Evolutionary conservation across 2,797 vertebrate species (phyloP).

Genomic region (Darevskia nairensis): DNA sequence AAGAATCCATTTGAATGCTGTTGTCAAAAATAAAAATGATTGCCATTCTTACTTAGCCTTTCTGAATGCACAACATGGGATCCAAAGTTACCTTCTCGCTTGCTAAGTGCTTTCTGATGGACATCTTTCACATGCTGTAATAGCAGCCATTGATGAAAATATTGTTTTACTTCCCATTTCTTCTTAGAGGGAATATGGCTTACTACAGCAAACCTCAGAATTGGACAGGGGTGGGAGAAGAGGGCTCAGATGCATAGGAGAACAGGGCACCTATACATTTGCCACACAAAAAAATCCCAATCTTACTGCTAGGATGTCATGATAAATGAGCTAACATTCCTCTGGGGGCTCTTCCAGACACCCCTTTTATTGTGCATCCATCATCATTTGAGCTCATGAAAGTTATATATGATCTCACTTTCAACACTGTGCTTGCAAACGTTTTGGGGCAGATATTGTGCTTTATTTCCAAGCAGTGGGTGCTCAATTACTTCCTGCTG

Average conservation of each 20-base stretch:
- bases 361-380: too few relatives aligned
- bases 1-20: constrained; percentile 10
- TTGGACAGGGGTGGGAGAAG: background rate
- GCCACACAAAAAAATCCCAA: background rate
- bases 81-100: constrained; percentile 6
- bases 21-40: constrained; percentile 18
- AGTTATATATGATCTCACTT: too few relatives aligned
- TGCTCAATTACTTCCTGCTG: too few relatives aligned
- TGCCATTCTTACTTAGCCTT: constrained; percentile 16
- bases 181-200: background rate
- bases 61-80: background rate
- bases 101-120: background rate
- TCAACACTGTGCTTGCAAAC: too few relatives aligned
- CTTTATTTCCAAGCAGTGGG: too few relatives aligned
- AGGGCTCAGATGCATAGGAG: background rate
- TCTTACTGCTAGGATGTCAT: too few relatives aligned
- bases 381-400: too few relatives aligned
- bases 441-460: too few relatives aligned
- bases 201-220: background rate
- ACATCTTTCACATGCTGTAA: background rate
- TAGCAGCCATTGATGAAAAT: background rate
- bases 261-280: background rate
- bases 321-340: too few relatives aligned
- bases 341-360: too few relatives aligned
- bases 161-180: too few relatives aligned